These are phyloP conservation scores for Drosophila quadrilineata DNA, from an alignment of 1,140 invertebrate species.

Conservation along the genomic window DNA sequence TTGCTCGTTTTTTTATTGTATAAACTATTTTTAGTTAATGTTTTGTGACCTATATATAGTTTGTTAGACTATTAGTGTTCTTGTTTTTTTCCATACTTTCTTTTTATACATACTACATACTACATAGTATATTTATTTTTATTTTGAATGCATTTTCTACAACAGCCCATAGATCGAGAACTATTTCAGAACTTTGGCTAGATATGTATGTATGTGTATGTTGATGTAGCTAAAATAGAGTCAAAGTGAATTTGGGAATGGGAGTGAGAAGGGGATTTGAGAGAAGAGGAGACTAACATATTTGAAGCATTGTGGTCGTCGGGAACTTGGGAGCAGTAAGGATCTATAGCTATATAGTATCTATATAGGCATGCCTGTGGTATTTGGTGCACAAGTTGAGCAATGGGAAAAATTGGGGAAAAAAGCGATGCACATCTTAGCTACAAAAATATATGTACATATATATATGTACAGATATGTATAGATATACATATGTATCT, in stretches of 20 bases:
- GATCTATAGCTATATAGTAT: conserved; percentile 1
- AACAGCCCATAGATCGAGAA: too few species aligned
- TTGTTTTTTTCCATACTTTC: not conserved
- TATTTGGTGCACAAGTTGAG: conserved; percentile 38
- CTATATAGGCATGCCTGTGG: conserved; percentile 28
- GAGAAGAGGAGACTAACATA: too few species aligned
- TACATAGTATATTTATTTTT: too few species aligned
- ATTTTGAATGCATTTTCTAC: too few species aligned
- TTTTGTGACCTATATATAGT: not conserved
- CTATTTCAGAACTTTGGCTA: not conserved
- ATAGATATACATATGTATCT: conserved; percentile 24
- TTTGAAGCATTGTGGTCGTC: not conserved
- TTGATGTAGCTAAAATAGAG: conserved; percentile 4
- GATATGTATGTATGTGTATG: not conserved
- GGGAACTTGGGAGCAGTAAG: not conserved
- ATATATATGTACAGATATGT: conserved; percentile 11
- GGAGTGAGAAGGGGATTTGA: not conserved
- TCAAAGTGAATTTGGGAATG: too few species aligned
- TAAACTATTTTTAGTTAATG: not conserved
- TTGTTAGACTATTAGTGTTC: not conserved
- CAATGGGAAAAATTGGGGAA: not conserved
- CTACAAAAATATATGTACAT: conserved; percentile 1
- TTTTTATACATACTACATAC: too few species aligned
- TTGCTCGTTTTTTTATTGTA: not conserved
- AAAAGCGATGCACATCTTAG: conserved; percentile 27